Base-by-base conservation (phyloP, 2,888 invertebrate species). In the Cryptocephalus moraei region DNA sequence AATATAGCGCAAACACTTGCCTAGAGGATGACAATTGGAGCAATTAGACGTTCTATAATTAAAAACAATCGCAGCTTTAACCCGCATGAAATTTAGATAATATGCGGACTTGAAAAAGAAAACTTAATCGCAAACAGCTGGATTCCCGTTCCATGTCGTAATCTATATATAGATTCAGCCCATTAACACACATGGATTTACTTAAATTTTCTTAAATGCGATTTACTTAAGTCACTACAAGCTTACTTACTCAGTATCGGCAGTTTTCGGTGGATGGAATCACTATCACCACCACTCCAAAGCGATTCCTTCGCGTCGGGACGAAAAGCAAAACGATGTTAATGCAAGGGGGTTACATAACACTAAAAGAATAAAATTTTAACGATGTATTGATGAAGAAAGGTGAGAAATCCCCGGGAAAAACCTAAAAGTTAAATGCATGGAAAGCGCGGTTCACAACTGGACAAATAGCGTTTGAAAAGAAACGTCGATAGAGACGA, bases 121-220 rank as follows among this genome's bases (percentile, higher is more conserved):
- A 39, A 44, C 43, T 53, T 58, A 51, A 55, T 57, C 51, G 53
- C 53, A 54, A 56, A 50, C 49, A 33, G 45, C 49, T 46, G 9
- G 44, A 31, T n/a, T 32, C 36, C 36, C 12, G 53, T 55, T 53
- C 51, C 53, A 56, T 51, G 52, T 56, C 56, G 47, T 42, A 42
- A 39, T 57, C 60, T 61, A 62, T 57, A 60, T 62, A 58, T 62
- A 62, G 60, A 54, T 52, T 52, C 57, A 61, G 57, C 57, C 51
- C 52, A 56, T 56, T 55, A 55, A 49, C 51, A 55, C 52, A 54
- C 11, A 11, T 12, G 36, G 6, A 50, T 22, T 22, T 22, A 22
- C 22, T 6, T 22, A 22, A 22, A 22, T 22, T 22, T 22, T 22
- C 13, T 41, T n/a, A 44, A 44, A 41, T 32, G 10, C 14, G 39